phyloP scores from a whole-genome alignment of 2,797 vertebrate species.

The Chlorospingus semifuscus region DNA sequence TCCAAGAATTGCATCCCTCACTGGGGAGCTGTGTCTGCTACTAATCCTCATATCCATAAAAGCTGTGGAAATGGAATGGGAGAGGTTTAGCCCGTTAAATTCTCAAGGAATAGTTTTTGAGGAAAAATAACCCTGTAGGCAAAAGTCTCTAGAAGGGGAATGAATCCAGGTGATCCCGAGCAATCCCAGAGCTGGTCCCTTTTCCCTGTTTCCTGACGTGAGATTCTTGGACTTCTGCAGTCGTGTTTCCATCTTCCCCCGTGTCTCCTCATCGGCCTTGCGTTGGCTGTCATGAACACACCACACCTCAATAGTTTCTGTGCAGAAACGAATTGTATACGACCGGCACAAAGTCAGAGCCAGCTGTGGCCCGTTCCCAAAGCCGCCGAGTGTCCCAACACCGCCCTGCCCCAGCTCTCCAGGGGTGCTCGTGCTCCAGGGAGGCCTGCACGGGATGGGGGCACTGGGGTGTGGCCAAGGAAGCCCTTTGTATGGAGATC shows the following conservation, averaged over 20 bases:
- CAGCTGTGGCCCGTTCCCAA: not conserved
- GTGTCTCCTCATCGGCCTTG: slow-evolving; percentile 65
- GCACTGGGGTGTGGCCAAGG: rapidly evolving
- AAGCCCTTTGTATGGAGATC: rapidly evolving
- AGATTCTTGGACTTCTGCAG: slow-evolving; percentile 80
- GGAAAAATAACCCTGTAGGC: not conserved
- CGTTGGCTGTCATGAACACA: slow-evolving; percentile 32
- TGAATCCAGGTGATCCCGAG: not conserved
- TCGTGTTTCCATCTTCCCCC: slow-evolving; percentile 49
- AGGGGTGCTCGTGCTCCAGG: rapidly evolving
- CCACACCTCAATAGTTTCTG: slow-evolving; percentile 30
- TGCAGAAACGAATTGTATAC: slow-evolving; percentile 69
- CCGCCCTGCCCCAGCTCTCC: rapidly evolving
- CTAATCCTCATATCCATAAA: not conserved
- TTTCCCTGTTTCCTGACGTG: not conserved
- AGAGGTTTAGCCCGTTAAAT: not conserved
- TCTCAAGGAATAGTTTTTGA: not conserved
- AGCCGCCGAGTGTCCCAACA: rapidly evolving
- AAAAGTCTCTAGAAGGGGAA: not conserved
- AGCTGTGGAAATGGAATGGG: not conserved
- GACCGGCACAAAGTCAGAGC: slow-evolving; percentile 32
- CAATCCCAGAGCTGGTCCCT: not conserved
- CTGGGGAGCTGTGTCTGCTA: not conserved
- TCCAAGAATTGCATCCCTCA: slow-evolving; percentile 75
- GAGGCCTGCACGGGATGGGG: rapidly evolving